These are phyloP conservation scores for Apostichopus parvimensis DNA, from an alignment of 35 echinoderm and acorn worm genomes.

Conservation along the genomic window DNA sequence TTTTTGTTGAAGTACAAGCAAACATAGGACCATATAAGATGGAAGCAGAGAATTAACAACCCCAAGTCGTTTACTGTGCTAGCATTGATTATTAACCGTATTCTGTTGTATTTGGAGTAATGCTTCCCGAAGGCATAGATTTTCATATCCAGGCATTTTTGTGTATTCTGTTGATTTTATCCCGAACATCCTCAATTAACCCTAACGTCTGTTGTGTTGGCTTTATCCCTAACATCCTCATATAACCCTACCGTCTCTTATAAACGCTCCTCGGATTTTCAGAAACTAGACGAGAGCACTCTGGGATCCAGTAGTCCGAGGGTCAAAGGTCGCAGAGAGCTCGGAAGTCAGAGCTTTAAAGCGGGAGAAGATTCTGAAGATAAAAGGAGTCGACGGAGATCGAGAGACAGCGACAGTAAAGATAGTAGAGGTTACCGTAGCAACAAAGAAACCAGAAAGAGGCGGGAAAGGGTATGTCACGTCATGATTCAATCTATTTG, in stretches of 20 bases:
- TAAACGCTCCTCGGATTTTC: no score
- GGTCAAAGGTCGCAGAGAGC: conserved; percentile 69
- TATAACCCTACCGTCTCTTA: background rate
- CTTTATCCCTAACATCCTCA: background rate
- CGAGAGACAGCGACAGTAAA: conserved; percentile 27
- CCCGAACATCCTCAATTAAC: background rate
- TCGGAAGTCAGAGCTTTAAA: conserved; percentile 36
- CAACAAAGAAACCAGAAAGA: conserved; percentile 48
- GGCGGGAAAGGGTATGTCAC: conserved; percentile 41
- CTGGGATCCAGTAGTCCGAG: conserved; percentile 27
- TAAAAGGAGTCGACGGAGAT: background rate
- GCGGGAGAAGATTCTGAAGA: background rate
- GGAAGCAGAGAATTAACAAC: no score
- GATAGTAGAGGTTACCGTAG: conserved; percentile 38
- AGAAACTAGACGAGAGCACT: conserved; percentile 40
- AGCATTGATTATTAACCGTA: no score
- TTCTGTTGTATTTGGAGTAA: no score
- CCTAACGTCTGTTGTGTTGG: background rate
- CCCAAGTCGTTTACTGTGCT: no score
- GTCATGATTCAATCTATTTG: no score
- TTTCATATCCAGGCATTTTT: background rate
- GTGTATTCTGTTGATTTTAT: background rate
- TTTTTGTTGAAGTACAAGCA: no score
- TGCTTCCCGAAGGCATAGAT: no score
- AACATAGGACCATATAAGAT: no score